Conservation (phyloP, 1,140 invertebrate genomes). For the Calephelis nemesis region DNA sequence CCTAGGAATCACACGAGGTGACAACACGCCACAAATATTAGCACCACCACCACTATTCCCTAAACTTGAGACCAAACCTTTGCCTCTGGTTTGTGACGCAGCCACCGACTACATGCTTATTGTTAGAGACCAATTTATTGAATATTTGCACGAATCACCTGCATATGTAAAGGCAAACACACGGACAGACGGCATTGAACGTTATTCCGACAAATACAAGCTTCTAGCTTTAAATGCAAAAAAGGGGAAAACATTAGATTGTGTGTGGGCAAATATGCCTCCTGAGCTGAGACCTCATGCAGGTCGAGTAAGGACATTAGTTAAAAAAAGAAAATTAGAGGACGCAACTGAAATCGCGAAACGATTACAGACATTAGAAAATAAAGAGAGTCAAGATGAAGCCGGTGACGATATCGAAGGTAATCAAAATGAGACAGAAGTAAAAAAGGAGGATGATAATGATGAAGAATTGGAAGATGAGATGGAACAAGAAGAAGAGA, state of each 20-base stretch:
- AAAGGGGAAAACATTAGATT: slow-evolving; percentile 59
- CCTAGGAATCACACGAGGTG: slow-evolving; percentile 65
- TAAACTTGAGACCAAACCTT: slow-evolving; percentile 70
- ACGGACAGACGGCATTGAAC: slow-evolving; percentile 66
- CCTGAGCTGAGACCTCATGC: slow-evolving; percentile 65
- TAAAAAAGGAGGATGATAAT: slow-evolving; percentile 62
- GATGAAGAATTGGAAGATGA: slow-evolving; percentile 73
- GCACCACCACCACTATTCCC: slow-evolving; percentile 74
- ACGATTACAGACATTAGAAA: slow-evolving; percentile 70
- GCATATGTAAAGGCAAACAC: slow-evolving; percentile 66
- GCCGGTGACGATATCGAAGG: slow-evolving; percentile 40
- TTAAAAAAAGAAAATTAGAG: slow-evolving; percentile 64
- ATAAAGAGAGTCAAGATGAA: slow-evolving; percentile 61
- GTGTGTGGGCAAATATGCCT: slow-evolving; percentile 69
- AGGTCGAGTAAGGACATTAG: slow-evolving; percentile 31
- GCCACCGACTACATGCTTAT: slow-evolving; percentile 76
- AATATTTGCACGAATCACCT: slow-evolving; percentile 73
- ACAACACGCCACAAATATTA: slow-evolving; percentile 56
- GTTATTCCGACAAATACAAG: slow-evolving; percentile 78
- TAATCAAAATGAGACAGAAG: slow-evolving; percentile 49
- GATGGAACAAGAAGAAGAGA: slow-evolving; percentile 72
- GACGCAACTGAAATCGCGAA: slow-evolving; percentile 62
- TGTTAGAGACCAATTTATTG: slow-evolving; percentile 75
- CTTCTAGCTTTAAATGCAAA: slow-evolving; percentile 68
- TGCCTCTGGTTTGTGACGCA: slow-evolving; percentile 64